Percentiles rank a stretch among this genome's conserved stretches.
Conservation (phyloP, 2,888 invertebrate species). For the Dastarcus helophoroides region DNA sequence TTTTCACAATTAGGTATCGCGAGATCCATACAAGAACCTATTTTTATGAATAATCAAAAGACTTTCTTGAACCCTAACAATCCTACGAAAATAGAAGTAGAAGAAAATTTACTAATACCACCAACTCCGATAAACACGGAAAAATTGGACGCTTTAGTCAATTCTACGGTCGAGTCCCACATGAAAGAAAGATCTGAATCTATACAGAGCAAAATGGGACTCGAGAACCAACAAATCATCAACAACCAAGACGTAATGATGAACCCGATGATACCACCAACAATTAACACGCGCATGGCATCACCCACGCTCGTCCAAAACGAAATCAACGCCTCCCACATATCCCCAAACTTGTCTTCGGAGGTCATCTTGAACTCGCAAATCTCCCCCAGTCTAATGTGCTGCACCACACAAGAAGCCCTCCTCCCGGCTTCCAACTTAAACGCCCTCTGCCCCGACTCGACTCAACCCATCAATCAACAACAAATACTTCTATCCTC, state of each 20-base stretch:
- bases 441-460: conserved; percentile 5
- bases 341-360: conserved; percentile 38
- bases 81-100: conserved; percentile 22
- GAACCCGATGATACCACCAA: conserved; percentile 12
- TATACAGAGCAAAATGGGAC: background rate
- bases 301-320: conserved; percentile 24
- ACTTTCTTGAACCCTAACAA: conserved; percentile 15
- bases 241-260: conserved; percentile 17
- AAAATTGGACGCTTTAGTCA: conserved; percentile 50
- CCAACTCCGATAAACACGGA: conserved; percentile 31
- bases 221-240: too few relatives aligned
- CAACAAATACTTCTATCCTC: conserved; percentile 7
- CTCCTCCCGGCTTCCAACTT: conserved; percentile 7
- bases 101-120: conserved; percentile 33
- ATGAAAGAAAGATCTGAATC: conserved; percentile 11
- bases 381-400: conserved; percentile 50
- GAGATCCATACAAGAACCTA: conserved; percentile 14
- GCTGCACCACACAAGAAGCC: conserved; percentile 18
- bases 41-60: conserved; percentile 20
- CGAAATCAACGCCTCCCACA: conserved; percentile 29
- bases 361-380: conserved; percentile 51
- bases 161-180: conserved; percentile 40
- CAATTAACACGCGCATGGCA: conserved; percentile 23
- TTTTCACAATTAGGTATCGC: conserved; percentile 9
- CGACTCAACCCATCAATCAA: background rate